Base-by-base conservation (phyloP, 2,888 invertebrate genomes). In the Parnassius mnemosyne region DNA sequence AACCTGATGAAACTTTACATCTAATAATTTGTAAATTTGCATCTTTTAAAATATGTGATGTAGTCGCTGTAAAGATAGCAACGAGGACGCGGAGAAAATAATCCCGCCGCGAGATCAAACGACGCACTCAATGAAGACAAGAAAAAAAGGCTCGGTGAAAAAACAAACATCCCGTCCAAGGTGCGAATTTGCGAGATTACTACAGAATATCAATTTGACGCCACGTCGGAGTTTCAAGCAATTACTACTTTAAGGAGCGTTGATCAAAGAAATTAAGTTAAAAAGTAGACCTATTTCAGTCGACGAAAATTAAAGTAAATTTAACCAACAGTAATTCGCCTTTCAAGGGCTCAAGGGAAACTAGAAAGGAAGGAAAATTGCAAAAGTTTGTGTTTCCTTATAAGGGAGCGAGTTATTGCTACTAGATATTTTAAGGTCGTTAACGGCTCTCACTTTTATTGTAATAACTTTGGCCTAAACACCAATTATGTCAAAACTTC, bases 231-330 rank as follows among this genome's bases (percentile, higher is more conserved):
- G 83, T 89, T 89, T 80, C 78, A 80, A 89, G 89, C 87, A 88
- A 88, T 86, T 87, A 87, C 78, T 82, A 84, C 88, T 85, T 83
- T 82, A 84, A 84, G 77, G 74, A 73, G 81, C 80, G 58, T 82
- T 89, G 87, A 89, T 90, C 90, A 90, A 89, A 90, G 88, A 89
- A 89, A 87, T 85, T 79, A 83, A 89, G 87, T 87, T 89, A 87
- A 89, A 89, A 89, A 89, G 83, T 87, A 83, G 81, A 81, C 81
- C 77, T 81, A 75, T 50, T 46, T 50, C 75, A 63, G 65, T 74
- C 74, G 75, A 80, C 77, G 84, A 83, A 84, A 89, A 85, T 82
- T 84, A 84, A 85, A 87, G 86, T 83, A 85, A 89, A 89, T 89
- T 90, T 87, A 87, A 87, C 86, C 87, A 86, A 83, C 84, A 81